Evolutionary conservation across 2,888 invertebrate genomes (phyloP), one percentile per base, ranked within the genome.

Genomic region (Lacanobia wlatinum): DNA sequence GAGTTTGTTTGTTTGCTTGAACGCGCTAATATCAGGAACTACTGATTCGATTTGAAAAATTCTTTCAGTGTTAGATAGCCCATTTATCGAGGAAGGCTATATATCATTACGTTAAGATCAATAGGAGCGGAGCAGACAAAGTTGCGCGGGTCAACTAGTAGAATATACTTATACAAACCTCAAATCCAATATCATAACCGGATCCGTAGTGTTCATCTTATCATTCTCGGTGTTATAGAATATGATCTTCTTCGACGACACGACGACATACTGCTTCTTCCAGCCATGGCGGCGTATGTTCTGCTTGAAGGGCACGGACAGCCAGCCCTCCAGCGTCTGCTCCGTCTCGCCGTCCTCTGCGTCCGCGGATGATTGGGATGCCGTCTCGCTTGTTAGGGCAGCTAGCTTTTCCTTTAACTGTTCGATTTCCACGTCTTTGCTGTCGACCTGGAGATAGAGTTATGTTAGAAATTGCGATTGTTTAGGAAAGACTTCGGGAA

Each of bases 241-340:
- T 83, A 99, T 98, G 83, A 99, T 99, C 96, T 99, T 99, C 93
- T 98, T 98, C 78, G 99, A 99, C 62, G 99, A 99, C 62, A 99
- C 99, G 59, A 99, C 99, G 59, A 99, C 99, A 93, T 98, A 99
- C 93, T 99, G 99, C 90, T 98, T 98, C 95, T 98, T 98, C 99
- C 99, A 99, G 64, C 99, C 99, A 93, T 99, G 99, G 77, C 99
- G 97, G 83, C 98, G 97, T 84, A 99, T 99, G 93, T 99, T 99
- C 94, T 99, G 99, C 91, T 99, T 99, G 92, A 98, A 98, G 69
- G 99, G 99, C 88, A 99, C 98, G 67, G 98, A 98, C 76, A 99
- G 97, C 99, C 99, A 99, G 72, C 99, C 99, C 94, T 99, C 99
- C 87, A 99, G 97, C 84, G 98, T 97, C 87, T 97, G 97, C 90